Base-by-base conservation (phyloP, 2,888 invertebrate species). In the Monochamus alternatus region DNA sequence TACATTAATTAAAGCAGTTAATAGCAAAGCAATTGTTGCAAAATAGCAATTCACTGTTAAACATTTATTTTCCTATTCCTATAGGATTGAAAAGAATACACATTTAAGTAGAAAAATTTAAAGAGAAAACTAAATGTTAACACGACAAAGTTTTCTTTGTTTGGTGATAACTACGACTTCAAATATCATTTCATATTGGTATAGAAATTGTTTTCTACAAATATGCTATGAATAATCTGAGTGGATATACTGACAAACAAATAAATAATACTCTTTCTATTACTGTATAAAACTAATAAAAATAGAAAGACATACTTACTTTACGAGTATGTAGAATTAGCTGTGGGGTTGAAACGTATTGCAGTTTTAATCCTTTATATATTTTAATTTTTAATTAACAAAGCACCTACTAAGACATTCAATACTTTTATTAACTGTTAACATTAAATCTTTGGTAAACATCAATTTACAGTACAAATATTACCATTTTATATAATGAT, bases 361-460 rank as follows among this genome's bases (percentile, higher is more conserved):
- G 47, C 10, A 5, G 12, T 31, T 60, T 31, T 32, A 32, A 55
- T n/a, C 7, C 14, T 55, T 0, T 55, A 55, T 55, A 5, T 3
- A 7, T 14, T 55, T 55, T 14, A 3, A 7, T 55, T 1, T 55
- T 1, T n/a, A n/a, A 55, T 55, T 60, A 31, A 60, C 10, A 30
- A 60, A 60, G 38, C 9, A 60, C 2, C 10, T 4, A 12, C 30
- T 38, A 32, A 12, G 30, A 52, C 66, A 51, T 66, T 66, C n/a
- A 52, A 32, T 66, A 66, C 32, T 44, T 78, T 78, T 72, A 59
- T 75, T 69, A 76, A 76, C 74, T 78, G 71, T 74, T 81, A 80
- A 78, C 76, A 78, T 68, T 81, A 78, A 79, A 78, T 81, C 81
- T 81, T 81, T 81, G 81, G 81, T 80, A 75, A 55, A 78, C 73